A percentile compares a stretch with the other conserved stretches of the same genome.
Evolutionary conservation across 2,888 invertebrate species (phyloP).

Genomic region (Zootermopsis nevadensis): DNA sequence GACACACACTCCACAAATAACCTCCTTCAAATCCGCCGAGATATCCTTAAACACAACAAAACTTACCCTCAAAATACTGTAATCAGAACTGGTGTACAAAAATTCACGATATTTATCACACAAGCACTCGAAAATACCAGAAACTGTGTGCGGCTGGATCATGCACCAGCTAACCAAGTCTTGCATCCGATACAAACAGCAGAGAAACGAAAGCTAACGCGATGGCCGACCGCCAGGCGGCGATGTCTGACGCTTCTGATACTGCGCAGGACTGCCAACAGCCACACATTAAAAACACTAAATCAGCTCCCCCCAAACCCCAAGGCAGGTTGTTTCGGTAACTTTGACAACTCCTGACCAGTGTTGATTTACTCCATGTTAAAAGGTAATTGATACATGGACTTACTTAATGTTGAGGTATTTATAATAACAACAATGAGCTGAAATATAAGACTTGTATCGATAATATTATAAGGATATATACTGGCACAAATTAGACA

Average conservation of each 20-base stretch:
- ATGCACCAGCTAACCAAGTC: neutral
- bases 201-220: slow-evolving; percentile 31
- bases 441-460: too few relatives aligned
- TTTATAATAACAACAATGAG: too few relatives aligned
- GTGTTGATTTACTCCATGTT: too few relatives aligned
- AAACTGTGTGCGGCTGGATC: neutral
- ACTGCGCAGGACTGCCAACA: neutral
- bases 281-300: neutral
- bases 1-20: slow-evolving; percentile 15
- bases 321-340: too few relatives aligned
- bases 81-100: neutral
- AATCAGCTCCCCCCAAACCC: neutral
- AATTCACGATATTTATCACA: slow-evolving; percentile 9
- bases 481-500: too few relatives aligned
- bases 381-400: too few relatives aligned
- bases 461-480: too few relatives aligned
- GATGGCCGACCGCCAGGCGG: slow-evolving; percentile 37
- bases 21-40: neutral
- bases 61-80: neutral
- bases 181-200: slow-evolving; percentile 22
- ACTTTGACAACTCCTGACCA: too few relatives aligned
- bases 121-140: neutral
- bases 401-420: too few relatives aligned
- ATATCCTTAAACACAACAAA: neutral
- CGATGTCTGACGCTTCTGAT: slow-evolving; percentile 31